A percentile compares a stretch with the other conserved stretches of the same genome.
Evolutionary conservation across 2,797 vertebrate species (phyloP).

Genomic region (Oreochromis grahami): DNA sequence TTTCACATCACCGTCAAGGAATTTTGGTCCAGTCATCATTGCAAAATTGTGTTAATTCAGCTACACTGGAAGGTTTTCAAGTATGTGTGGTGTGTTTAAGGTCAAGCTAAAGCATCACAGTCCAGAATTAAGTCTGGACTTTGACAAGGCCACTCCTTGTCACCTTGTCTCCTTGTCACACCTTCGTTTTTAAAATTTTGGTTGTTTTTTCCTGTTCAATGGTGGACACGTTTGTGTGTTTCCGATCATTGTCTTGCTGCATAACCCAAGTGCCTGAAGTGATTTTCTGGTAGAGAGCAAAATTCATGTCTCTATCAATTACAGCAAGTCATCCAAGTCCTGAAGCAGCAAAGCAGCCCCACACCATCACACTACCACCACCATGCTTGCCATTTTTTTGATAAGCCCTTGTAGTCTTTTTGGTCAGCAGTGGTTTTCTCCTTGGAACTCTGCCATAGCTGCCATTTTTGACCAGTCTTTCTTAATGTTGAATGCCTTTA

Average conservation of each 20-base stretch:
- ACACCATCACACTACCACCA: background rate
- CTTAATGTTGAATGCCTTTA: background rate
- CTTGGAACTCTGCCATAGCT: background rate
- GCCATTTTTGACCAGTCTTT: background rate
- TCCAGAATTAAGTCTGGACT: background rate
- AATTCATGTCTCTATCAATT: background rate
- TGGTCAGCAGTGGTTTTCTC: background rate
- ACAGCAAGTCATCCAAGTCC: background rate
- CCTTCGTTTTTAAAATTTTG: background rate
- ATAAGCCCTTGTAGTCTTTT: background rate
- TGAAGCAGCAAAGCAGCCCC: background rate
- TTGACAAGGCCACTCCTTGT: background rate
- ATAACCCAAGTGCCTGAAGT: background rate
- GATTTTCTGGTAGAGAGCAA: background rate
- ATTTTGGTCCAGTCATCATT: background rate
- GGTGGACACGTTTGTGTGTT: background rate
- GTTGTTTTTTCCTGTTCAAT: accelerated
- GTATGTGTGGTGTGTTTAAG: background rate
- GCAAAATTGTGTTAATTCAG: background rate
- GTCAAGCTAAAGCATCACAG: background rate
- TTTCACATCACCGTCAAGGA: background rate
- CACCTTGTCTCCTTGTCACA: too few relatives aligned
- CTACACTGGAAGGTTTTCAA: background rate
- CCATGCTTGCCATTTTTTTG: background rate
- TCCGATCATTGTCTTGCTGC: background rate